Evolutionary conservation across 1,140 invertebrate genomes (phyloP).

Genomic region (Octopus sinensis): DNA sequence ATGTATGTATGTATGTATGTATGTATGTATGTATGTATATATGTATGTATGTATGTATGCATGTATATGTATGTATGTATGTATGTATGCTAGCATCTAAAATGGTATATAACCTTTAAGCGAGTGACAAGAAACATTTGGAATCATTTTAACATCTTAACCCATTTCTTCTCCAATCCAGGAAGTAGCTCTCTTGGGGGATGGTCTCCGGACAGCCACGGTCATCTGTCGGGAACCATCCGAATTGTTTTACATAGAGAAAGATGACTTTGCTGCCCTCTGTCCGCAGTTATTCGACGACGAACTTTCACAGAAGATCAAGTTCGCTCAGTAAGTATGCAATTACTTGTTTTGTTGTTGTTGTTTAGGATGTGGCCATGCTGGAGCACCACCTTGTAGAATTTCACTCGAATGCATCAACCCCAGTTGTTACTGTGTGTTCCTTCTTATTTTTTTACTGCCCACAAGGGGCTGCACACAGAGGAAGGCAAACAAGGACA

Average conservation of each 20-base stretch:
- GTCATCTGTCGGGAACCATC: slow-evolving; percentile 35
- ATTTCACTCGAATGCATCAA: too few relatives aligned
- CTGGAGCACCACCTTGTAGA: too few relatives aligned
- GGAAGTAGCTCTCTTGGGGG: slow-evolving; percentile 36
- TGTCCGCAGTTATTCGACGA: slow-evolving; percentile 31
- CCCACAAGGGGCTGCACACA: too few relatives aligned
- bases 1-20: too few relatives aligned
- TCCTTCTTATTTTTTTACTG: too few relatives aligned
- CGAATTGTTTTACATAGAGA: slow-evolving; percentile 38
- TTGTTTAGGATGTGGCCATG: too few relatives aligned
- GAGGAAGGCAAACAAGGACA: too few relatives aligned
- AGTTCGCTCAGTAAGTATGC: slow-evolving; percentile 29
- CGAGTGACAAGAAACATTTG: background rate
- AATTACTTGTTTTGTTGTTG: too few relatives aligned
- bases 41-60: background rate
- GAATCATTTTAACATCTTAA: background rate
- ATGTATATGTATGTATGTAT: background rate
- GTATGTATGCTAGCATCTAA: too few relatives aligned
- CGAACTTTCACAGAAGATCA: slow-evolving; percentile 31
- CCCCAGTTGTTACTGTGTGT: too few relatives aligned
- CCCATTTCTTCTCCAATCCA: slow-evolving; percentile 3
- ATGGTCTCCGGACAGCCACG: slow-evolving; percentile 31
- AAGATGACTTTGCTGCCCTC: slow-evolving; percentile 29
- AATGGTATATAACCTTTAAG: too few relatives aligned
- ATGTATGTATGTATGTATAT: background rate